Evolutionary conservation across 2,888 invertebrate species (phyloP).

Genomic region (Eilema griseolum): DNA sequence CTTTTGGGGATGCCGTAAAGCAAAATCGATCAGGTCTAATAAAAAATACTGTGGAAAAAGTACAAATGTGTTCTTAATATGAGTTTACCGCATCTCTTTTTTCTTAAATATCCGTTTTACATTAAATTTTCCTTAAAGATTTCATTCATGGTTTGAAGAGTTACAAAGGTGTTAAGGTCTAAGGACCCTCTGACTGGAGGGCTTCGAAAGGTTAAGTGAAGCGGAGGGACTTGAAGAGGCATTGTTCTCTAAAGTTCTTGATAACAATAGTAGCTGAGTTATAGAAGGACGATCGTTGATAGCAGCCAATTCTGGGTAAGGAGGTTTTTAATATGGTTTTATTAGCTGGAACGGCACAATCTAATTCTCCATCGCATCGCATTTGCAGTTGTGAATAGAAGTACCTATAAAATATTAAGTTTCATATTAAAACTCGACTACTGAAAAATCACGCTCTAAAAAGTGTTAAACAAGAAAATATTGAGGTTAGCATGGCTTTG

Average conservation of each 20-base stretch:
- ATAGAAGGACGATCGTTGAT: conserved; percentile 6
- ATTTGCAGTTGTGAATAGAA: too few species aligned
- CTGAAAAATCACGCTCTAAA: too few species aligned
- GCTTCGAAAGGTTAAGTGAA: conserved; percentile 42
- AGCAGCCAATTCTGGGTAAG: background rate
- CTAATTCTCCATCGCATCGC: too few species aligned
- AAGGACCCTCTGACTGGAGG: conserved; percentile 25
- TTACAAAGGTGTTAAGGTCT: conserved; percentile 34
- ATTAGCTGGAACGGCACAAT: too few species aligned
- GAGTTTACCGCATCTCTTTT: background rate
- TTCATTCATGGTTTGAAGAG: conserved; percentile 25
- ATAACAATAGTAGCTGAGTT: conserved; percentile 12
- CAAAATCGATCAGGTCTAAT: too few species aligned
- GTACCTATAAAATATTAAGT: too few species aligned
- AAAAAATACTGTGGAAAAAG: too few species aligned
- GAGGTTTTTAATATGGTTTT: background rate
- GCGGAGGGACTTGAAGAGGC: conserved; percentile 7
- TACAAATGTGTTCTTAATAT: too few species aligned
- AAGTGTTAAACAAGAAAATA: too few species aligned
- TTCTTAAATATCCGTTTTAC: background rate
- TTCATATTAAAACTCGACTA: too few species aligned
- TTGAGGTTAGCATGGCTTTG: too few species aligned
- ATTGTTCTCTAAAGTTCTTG: conserved; percentile 25
- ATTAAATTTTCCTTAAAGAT: conserved; percentile 23
- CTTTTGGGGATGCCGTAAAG: too few species aligned